Evolutionary conservation across 2,113 vertebrate genomes (phyloP).

Genomic region (Atlantisia rogersi): DNA sequence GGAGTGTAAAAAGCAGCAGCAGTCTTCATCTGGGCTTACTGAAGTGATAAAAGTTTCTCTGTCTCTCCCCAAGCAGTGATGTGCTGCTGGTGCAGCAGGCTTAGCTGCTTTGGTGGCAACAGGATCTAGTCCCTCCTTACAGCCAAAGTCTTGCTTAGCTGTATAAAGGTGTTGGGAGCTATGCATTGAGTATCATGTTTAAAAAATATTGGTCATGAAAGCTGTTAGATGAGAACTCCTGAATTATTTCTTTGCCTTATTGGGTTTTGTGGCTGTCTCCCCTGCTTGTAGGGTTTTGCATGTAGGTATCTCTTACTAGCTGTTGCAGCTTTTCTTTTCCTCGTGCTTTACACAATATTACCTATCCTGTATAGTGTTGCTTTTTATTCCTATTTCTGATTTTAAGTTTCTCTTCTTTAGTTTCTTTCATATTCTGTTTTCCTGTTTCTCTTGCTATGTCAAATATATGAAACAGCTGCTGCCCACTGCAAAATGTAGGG

Average conservation of each 20-base stretch:
- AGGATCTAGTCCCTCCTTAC: not conserved
- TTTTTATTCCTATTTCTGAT: not conserved
- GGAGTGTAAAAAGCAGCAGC: not conserved
- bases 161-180: not conserved
- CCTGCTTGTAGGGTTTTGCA: not conserved
- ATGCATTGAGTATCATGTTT: not conserved
- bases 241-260: not conserved
- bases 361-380: not conserved
- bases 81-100: not conserved
- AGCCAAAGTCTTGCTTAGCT: not conserved
- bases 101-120: not conserved
- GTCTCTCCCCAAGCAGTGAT: not conserved
- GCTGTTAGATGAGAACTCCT: not conserved
- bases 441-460: not conserved
- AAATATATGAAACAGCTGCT: not conserved
- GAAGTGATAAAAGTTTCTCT: not conserved
- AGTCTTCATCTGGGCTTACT: not conserved
- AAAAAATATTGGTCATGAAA: not conserved
- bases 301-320: not conserved
- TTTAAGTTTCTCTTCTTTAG: not conserved
- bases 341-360: not conserved
- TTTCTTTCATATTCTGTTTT: not conserved
- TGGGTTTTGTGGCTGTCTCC: not conserved
- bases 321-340: not conserved
- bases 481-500: not conserved